phyloP scores from a whole-genome alignment of 2,888 invertebrate genomes.

The Quadroppia sp. region DNA sequence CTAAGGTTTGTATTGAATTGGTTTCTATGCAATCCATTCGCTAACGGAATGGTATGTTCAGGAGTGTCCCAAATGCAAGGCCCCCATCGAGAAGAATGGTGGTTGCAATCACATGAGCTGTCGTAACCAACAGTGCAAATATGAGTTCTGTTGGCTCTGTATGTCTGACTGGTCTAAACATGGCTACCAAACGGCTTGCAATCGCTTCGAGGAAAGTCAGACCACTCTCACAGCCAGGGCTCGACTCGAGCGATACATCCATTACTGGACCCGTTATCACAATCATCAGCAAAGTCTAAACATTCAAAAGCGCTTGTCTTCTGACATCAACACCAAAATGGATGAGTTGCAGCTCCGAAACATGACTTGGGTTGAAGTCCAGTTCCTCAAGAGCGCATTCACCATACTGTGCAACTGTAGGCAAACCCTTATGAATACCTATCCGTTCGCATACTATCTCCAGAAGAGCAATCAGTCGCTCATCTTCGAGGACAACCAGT shows the following conservation, averaged over 20 bases:
- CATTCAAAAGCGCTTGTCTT: constrained; percentile 94
- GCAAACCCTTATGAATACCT: constrained; percentile 98
- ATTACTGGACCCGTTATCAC: constrained; percentile 98
- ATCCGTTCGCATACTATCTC: constrained; percentile 98
- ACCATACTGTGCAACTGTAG: constrained; percentile 94
- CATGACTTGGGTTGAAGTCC: constrained; percentile 99
- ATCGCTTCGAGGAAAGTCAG: constrained; percentile 94
- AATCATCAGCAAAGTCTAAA: constrained; percentile 98
- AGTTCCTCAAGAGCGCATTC: constrained; percentile 95
- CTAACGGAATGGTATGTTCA: too few relatives aligned
- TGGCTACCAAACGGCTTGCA: constrained; percentile 99
- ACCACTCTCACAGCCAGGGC: constrained; percentile 93
- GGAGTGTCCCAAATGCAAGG: constrained; percentile 97
- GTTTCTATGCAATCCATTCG: too few relatives aligned
- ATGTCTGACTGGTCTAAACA: too few relatives aligned
- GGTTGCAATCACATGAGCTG: constrained; percentile 99
- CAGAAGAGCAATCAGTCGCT: constrained; percentile 96
- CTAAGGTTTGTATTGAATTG: too few relatives aligned
- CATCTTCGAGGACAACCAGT: constrained; percentile 98
- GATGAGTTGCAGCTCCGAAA: constrained; percentile 99
- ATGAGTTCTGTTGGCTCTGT: constrained; percentile 99
- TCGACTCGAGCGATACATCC: constrained; percentile 94
- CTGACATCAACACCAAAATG: constrained; percentile 95
- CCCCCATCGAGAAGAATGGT: constrained; percentile 71
- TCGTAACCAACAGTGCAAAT: constrained; percentile 95